A percentile compares a stretch with the other conserved stretches of the same genome.
Evolutionary conservation across 1,140 invertebrate species (phyloP).

Genomic region (Sitobion miscanthi): DNA sequence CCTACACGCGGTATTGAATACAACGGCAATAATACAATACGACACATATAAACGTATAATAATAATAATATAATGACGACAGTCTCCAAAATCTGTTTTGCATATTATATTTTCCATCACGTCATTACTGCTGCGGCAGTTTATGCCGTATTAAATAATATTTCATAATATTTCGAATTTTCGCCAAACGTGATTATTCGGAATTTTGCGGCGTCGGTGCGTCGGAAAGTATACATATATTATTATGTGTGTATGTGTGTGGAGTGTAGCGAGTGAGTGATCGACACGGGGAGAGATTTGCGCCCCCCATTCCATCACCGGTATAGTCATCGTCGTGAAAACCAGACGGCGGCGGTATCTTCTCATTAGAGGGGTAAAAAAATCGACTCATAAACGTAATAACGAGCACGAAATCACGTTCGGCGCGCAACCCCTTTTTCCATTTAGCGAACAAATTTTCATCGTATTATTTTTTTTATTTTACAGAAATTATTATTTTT

Average conservation of each 20-base stretch:
- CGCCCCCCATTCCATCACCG: background rate
- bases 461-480: constrained; percentile 6
- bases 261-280: background rate
- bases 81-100: background rate
- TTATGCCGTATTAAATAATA: background rate
- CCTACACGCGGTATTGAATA: background rate
- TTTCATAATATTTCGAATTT: constrained; percentile 30
- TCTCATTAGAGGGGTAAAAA: constrained; percentile 28
- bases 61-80: background rate
- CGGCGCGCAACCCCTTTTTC: constrained; percentile 31
- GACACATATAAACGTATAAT: constrained; percentile 14
- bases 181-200: constrained; percentile 46
- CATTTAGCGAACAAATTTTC: constrained; percentile 1
- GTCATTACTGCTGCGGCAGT: background rate
- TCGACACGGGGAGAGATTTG: background rate
- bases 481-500: constrained; percentile 11
- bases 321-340: background rate
- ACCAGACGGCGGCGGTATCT: background rate
- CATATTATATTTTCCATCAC: background rate
- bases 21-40: background rate
- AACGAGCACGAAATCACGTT: constrained; percentile 55
- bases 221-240: background rate
- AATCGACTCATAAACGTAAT: constrained; percentile 23
- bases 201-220: background rate
- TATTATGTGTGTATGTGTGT: background rate